These are phyloP conservation scores for Esperia sulphurella DNA, from an alignment of 2,888 invertebrate genomes.

Conservation along the genomic window DNA sequence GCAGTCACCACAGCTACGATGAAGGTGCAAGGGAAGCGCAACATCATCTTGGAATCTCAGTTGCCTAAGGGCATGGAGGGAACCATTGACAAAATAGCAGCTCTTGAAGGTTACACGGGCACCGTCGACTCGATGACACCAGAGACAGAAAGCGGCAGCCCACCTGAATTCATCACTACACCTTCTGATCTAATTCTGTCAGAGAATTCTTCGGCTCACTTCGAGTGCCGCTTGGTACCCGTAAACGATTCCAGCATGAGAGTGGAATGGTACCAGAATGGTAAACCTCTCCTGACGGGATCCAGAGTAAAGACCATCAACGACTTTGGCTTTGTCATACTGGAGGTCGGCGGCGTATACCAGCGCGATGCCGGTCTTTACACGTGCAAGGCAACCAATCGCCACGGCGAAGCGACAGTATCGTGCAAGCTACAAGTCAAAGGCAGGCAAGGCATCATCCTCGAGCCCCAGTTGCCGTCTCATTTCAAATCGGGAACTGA, in stretches of 20 bases:
- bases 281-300: constrained; percentile 93
- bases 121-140: constrained; percentile 82
- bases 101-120: constrained; percentile 91
- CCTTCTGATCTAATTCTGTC: constrained; percentile 90
- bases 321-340: constrained; percentile 97
- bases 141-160: constrained; percentile 91
- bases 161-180: constrained; percentile 93
- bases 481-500: constrained; percentile 94
- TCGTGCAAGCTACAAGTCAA: constrained; percentile 92
- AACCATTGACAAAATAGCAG: constrained; percentile 95
- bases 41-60: constrained; percentile 94
- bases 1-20: constrained; percentile 93
- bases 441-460: constrained; percentile 91
- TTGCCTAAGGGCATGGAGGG: constrained; percentile 95
- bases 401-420: constrained; percentile 93
- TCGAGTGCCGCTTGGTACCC: constrained; percentile 93
- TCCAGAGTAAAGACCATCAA: constrained; percentile 97
- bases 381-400: constrained; percentile 94
- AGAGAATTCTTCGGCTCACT: constrained; percentile 94
- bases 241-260: constrained; percentile 95
- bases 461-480: constrained; percentile 92
- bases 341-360: constrained; percentile 96
- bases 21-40: constrained; percentile 94
- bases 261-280: constrained; percentile 99
- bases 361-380: constrained; percentile 95